These are phyloP conservation scores for Crioceris asparagi DNA, from an alignment of 2,888 invertebrate genomes.

Conservation along the genomic window DNA sequence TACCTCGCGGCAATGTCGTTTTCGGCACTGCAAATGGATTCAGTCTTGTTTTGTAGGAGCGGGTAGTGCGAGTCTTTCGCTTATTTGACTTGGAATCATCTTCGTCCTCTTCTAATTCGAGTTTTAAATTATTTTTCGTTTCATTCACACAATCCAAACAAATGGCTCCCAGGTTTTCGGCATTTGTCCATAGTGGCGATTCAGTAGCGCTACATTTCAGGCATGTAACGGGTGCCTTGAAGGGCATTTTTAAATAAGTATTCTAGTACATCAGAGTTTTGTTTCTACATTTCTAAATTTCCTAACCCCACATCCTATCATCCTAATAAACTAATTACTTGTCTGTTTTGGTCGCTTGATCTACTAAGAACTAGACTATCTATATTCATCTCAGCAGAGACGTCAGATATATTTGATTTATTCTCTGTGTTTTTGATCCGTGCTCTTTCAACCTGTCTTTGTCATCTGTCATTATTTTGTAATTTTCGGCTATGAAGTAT, in stretches of 20 bases:
- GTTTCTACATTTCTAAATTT: too few relatives aligned
- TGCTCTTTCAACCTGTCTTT: too few relatives aligned
- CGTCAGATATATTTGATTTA: too few relatives aligned
- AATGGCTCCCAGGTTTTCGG: slow-evolving; percentile 57
- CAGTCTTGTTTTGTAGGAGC: slow-evolving; percentile 39
- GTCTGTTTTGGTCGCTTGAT: too few relatives aligned
- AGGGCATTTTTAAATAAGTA: slow-evolving; percentile 34
- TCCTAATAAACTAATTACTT: too few relatives aligned
- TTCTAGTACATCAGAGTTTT: too few relatives aligned
- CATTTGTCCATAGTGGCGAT: slow-evolving; percentile 65
- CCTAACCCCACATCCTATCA: too few relatives aligned
- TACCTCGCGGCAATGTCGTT: slow-evolving; percentile 48
- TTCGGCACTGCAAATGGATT: slow-evolving; percentile 39
- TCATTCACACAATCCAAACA: slow-evolving; percentile 63
- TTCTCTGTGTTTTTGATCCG: too few relatives aligned
- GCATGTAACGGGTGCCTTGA: slow-evolving; percentile 54
- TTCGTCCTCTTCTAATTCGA: slow-evolving; percentile 30
- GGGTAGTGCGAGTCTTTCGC: slow-evolving; percentile 49
- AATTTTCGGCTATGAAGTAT: too few relatives aligned
- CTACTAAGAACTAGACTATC: too few relatives aligned
- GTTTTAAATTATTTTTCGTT: slow-evolving; percentile 37
- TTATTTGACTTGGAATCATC: slow-evolving; percentile 45
- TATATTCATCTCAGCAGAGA: too few relatives aligned
- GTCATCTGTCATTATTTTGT: too few relatives aligned
- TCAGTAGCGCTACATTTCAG: slow-evolving; percentile 58